These are phyloP conservation scores for Bradypus variegatus DNA, from an alignment of 2,797 vertebrate species.

Conservation along the genomic window DNA sequence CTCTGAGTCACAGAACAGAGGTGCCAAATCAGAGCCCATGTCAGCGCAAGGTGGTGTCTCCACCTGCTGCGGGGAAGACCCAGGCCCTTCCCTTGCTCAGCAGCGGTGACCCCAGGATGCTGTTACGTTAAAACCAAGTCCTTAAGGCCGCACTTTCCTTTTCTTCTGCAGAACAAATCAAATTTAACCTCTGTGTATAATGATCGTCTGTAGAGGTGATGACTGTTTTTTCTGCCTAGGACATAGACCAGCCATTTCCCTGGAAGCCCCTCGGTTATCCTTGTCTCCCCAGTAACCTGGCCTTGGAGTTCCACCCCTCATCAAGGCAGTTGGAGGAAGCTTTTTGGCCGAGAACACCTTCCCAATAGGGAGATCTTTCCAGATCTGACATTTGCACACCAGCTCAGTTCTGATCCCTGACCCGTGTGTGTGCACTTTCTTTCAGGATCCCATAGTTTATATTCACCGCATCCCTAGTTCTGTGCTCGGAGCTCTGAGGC, in stretches of 20 bases:
- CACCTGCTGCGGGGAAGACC: not conserved
- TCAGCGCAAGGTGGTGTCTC: not conserved
- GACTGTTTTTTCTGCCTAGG: not conserved
- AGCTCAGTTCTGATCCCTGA: not conserved
- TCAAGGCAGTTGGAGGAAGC: not conserved
- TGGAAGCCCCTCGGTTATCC: not conserved
- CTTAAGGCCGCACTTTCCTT: not conserved
- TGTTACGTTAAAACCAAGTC: not conserved
- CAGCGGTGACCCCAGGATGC: not conserved
- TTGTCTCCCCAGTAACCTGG: not conserved
- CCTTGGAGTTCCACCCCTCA: no score
- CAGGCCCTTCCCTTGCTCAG: not conserved
- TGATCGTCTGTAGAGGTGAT: not conserved
- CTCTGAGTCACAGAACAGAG: not conserved
- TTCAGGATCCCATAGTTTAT: not conserved
- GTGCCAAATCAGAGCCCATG: not conserved
- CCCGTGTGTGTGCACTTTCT: not conserved
- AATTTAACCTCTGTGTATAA: not conserved
- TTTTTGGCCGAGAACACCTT: not conserved
- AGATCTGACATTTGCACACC: not conserved
- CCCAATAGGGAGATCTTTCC: not conserved
- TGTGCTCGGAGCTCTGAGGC: not conserved
- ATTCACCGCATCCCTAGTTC: not conserved
- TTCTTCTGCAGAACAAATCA: constrained; percentile 32
- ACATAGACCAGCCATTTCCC: not conserved